Evolutionary conservation across 1,140 invertebrate genomes (phyloP), one percentile per base, ranked within the genome.

Genomic region (Rhagoletis zephyria): DNA sequence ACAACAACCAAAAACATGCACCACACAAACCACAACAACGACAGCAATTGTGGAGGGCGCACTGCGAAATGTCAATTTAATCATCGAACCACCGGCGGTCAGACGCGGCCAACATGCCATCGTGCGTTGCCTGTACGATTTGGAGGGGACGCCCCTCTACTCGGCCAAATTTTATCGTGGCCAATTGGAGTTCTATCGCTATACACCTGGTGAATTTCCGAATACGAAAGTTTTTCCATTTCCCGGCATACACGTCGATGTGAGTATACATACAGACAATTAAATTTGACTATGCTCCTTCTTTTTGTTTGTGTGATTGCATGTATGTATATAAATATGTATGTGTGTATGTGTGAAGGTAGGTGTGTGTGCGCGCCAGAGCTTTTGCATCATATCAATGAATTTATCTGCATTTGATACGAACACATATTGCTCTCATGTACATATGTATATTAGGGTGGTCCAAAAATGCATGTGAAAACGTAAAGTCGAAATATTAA

Each of bases 111-210:
- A 95, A 30, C 94, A 95, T 88, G 96, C 95, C 45, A 94, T 94
- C 42, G 93, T 97, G 61, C 94, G 94, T 30, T 97, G 97, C 93
- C 94, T 94, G 88, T 96, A 97, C 91, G 95, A 97, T 91, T 94
- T 97, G 90, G 95, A 97, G 90, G 95, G 95, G 0, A 95, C 95
- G 12, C 95, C 95, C 6, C 94, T 97, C 51, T 97, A 97, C 93
- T 96, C 96, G 1, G 94, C 96, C 74, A 96, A 96, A 93, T 96
- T 96, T 95, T 96, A 96, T 93, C 94, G 96, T 85, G 96, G 96
- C n/a, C 95, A 94, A 89, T 94, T 95, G 89, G 96, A 97, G 93
- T 97, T 97, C 93, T 97, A 96, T 93, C 94, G 96, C 88, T 97
- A 95, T 90, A 95, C 96, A 4, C 96, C 96, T 0, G 95, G 94